Conservation (phyloP, 1,140 invertebrate genomes). For the Trigoniulus corallinus region DNA sequence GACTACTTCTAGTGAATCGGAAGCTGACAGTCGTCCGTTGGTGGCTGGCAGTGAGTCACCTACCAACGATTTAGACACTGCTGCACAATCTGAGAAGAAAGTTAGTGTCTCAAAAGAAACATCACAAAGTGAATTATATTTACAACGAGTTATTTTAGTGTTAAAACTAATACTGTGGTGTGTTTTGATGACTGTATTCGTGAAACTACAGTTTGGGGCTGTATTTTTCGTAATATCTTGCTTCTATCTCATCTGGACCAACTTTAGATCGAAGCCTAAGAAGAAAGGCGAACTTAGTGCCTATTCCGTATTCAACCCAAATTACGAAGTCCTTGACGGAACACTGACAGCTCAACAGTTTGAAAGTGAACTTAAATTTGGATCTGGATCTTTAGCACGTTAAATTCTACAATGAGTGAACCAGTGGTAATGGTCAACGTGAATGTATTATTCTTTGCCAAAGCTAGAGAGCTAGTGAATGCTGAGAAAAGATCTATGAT, state of each 20-base stretch:
- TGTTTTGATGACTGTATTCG: constrained; percentile 43
- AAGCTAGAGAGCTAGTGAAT: constrained; percentile 10
- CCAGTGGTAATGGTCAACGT: not conserved
- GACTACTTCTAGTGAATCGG: no score
- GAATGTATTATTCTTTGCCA: constrained; percentile 14
- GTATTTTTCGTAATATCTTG: constrained; percentile 69
- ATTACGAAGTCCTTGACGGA: constrained; percentile 81
- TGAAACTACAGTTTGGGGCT: constrained; percentile 72
- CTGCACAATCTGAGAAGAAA: no score
- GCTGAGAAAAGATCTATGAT: not conserved
- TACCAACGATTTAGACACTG: no score
- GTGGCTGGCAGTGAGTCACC: no score
- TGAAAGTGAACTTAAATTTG: constrained; percentile 62
- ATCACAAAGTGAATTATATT: no score
- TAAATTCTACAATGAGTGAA: no score
- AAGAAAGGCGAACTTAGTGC: constrained; percentile 66
- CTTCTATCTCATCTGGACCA: constrained; percentile 63
- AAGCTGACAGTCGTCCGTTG: no score
- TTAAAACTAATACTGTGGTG: constrained; percentile 38
- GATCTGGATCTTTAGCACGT: constrained; percentile 17
- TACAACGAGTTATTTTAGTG: no score
- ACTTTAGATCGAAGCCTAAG: constrained; percentile 55
- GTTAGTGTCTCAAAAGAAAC: no score
- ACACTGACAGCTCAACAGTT: constrained; percentile 90
- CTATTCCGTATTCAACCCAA: constrained; percentile 94